Conservation (phyloP, 2,113 vertebrate genomes). For the Taurulus bubalis region DNA sequence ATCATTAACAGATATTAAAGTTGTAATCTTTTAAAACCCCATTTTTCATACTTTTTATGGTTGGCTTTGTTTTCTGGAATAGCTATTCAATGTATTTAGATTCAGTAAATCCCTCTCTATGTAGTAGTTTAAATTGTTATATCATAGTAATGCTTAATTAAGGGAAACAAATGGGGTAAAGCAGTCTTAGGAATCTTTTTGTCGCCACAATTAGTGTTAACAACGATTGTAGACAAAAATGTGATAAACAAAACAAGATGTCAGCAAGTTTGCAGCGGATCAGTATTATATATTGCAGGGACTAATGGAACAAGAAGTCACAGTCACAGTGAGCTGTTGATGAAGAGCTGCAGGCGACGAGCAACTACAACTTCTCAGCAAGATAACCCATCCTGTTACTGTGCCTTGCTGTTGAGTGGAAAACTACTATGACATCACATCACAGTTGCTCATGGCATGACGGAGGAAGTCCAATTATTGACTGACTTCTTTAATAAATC, state of each 20-base stretch:
- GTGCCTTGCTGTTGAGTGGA: neutral
- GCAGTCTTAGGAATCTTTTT: neutral
- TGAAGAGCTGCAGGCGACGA: neutral
- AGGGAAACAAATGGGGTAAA: neutral
- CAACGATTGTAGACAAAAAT: neutral
- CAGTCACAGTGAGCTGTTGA: neutral
- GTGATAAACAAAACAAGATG: neutral
- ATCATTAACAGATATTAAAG: neutral
- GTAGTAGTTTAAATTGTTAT: neutral
- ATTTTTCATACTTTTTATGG: neutral
- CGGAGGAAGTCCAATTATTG: neutral
- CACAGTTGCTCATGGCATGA: neutral
- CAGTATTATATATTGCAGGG: neutral
- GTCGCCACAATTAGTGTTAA: neutral
- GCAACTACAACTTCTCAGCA: neutral
- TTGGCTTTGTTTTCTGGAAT: neutral
- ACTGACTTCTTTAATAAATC: neutral
- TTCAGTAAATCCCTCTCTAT: neutral
- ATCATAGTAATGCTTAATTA: neutral
- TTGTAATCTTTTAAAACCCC: slow-evolving; percentile 18
- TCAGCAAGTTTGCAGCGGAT: slow-evolving; percentile 1
- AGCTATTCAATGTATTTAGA: slow-evolving; percentile 13
- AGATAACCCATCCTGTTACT: neutral
- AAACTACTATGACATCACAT: neutral
- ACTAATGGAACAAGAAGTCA: neutral